Conservation (phyloP, 2,113 vertebrate species). For the Hemiprocne comata region DNA sequence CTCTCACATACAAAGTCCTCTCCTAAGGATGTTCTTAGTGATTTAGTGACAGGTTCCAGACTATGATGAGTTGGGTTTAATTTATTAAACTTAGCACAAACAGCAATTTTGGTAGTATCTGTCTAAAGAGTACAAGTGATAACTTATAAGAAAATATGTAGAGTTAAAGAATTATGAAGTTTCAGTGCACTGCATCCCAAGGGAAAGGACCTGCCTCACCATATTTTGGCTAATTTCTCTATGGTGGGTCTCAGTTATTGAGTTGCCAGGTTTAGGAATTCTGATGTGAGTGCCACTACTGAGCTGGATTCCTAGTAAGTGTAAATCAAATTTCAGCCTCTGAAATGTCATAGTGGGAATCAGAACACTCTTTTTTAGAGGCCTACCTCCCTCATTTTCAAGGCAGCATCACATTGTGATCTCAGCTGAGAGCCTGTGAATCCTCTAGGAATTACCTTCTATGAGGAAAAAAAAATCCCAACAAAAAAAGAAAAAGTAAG, state of each 20-base stretch:
- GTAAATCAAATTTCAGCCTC: background rate
- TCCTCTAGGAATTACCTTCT: background rate
- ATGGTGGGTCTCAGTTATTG: background rate
- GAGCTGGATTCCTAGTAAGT: background rate
- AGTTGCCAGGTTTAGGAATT: background rate
- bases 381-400: background rate
- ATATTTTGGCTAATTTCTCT: background rate
- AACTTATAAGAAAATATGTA: background rate
- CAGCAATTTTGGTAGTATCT: background rate
- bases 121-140: background rate
- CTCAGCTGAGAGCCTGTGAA: background rate
- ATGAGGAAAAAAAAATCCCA: background rate
- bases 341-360: background rate
- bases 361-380: background rate
- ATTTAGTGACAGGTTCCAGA: background rate
- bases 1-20: background rate
- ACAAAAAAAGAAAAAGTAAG: background rate
- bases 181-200: background rate
- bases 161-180: background rate
- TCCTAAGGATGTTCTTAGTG: background rate
- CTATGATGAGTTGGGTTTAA: background rate
- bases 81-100: conserved; percentile 7
- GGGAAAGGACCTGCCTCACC: background rate
- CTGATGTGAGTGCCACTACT: background rate
- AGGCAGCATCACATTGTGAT: background rate